Base-by-base conservation (phyloP, 2,797 vertebrate species). In the Falco rusticolus region DNA sequence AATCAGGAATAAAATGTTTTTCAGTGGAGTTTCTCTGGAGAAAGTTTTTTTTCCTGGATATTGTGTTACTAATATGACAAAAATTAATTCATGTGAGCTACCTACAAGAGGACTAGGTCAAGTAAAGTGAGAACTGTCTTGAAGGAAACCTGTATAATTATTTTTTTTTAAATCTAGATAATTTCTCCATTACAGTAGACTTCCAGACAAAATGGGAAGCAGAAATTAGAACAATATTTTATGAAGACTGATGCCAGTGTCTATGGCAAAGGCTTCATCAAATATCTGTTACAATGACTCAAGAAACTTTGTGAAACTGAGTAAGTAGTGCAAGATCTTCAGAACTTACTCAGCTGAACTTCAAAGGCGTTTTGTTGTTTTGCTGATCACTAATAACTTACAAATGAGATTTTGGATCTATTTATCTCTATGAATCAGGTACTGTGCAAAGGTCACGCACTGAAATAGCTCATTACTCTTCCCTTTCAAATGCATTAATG, bases 401-500 rank as follows among this genome's bases (percentile, higher is more conserved):
- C 50, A 95, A 90, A 77, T 87, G 48, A 94, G 63, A 91, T 88
- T 81, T 57, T 72, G 79, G 11, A 94, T 72, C 60, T 82, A 51
- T 87, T 95, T 94, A 68, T 78, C 34, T 85, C 93, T 94, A 94
- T 91, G 92, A 98, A 96, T 96, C 88, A 97, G 96, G 96, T 97
- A 92, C 66, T 92, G 95, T 5, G n/a, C 63, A 89, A 96, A 93
- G 65, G 66, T 64, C 77, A 84, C 54, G 82, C 70, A 91, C 71
- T 85, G 63, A 88, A 94, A 91, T 29, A 97, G 56, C 37, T 94
- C 69, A 70, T 92, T 96, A 47, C 45, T 79, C 92, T 51, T 77
- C 39, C 78, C 41, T 92, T 96, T 82, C 88, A 87, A 94, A 94
- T 21, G 61, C 56, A 76, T 91, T 96, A 94, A 81, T 43, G 79